Conservation (phyloP, 2,113 vertebrate genomes). For the Corythornis madagascariensis region DNA sequence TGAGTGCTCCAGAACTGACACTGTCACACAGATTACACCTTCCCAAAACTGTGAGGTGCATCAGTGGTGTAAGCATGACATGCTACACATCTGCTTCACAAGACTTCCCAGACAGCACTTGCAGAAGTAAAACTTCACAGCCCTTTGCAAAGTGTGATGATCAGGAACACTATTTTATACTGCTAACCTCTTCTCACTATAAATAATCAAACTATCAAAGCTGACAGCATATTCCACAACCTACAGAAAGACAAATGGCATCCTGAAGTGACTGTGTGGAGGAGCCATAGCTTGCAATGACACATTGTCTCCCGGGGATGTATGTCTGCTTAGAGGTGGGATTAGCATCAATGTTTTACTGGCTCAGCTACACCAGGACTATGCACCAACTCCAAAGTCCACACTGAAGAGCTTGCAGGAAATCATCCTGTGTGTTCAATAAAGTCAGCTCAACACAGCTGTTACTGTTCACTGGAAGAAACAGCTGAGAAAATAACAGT, state of each 20-base stretch:
- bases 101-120: background rate
- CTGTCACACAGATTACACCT: background rate
- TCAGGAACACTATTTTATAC: background rate
- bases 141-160: background rate
- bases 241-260: background rate
- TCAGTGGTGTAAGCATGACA: background rate
- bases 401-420: background rate
- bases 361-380: background rate
- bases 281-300: background rate
- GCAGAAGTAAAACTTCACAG: background rate
- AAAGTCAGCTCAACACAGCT: background rate
- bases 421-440: background rate
- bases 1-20: background rate
- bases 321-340: background rate
- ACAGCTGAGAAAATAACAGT: background rate
- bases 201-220: background rate
- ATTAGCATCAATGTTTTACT: background rate
- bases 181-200: background rate
- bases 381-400: background rate
- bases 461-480: background rate
- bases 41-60: background rate
- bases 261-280: background rate
- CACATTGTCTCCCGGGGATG: background rate
- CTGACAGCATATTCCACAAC: background rate
- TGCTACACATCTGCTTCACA: fast-evolving